A percentile compares a stretch with the other conserved stretches of the same genome.
Evolutionary conservation across 2,888 invertebrate species (phyloP).

Genomic region (Xanthia togata): DNA sequence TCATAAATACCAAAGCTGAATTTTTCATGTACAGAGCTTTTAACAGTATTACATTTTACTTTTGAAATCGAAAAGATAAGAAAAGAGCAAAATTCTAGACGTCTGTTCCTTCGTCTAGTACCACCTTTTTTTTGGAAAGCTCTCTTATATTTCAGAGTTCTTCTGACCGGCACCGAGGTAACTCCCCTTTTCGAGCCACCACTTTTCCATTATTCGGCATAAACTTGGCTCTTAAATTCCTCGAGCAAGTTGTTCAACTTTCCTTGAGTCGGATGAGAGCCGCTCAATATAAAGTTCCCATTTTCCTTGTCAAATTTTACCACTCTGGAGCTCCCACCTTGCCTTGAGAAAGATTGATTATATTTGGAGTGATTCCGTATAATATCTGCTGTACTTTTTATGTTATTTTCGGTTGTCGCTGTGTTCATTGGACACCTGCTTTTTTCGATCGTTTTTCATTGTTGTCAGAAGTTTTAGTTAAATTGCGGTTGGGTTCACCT

Average conservation of each 20-base stretch:
- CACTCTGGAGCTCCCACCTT: conserved; percentile 52
- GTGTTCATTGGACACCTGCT: conserved; percentile 7
- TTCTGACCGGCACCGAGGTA: conserved; percentile 15
- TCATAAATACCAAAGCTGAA: background rate
- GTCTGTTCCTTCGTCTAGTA: too few species aligned
- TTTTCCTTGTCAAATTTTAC: conserved; percentile 73
- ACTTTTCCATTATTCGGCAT: conserved; percentile 50
- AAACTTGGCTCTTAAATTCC: conserved; percentile 81
- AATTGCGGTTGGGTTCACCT: conserved; percentile 19
- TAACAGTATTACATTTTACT: background rate
- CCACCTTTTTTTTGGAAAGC: background rate
- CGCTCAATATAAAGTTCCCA: conserved; percentile 76
- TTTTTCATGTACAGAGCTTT: background rate
- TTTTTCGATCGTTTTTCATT: conserved; percentile 36
- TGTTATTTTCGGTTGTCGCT: conserved; percentile 2
- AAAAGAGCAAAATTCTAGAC: background rate
- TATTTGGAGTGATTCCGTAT: conserved; percentile 23
- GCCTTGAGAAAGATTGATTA: conserved; percentile 59
- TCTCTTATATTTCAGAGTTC: background rate
- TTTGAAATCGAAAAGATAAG: background rate
- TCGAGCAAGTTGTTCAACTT: conserved; percentile 64
- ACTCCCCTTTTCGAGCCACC: conserved; percentile 27
- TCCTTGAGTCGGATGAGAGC: conserved; percentile 68
- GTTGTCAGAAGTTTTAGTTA: conserved; percentile 33
- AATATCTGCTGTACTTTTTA: conserved; percentile 14